phyloP scores from a whole-genome alignment of 2,888 invertebrate species.

The Limenitis arthemis region DNA sequence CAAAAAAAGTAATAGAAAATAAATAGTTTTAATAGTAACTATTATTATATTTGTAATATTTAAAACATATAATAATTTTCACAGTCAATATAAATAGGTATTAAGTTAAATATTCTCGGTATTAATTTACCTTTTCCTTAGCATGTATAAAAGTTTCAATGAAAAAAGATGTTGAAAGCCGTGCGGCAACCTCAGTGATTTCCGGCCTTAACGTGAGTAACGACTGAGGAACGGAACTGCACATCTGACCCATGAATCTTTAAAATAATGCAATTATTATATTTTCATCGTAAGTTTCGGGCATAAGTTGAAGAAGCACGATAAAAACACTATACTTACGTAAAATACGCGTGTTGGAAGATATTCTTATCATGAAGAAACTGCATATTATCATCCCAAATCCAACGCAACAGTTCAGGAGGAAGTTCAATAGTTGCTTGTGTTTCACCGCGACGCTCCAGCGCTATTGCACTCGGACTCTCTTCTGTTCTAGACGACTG shows the following conservation, averaged over 20 bases:
- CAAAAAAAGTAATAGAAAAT: too few species aligned
- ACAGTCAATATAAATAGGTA: too few species aligned
- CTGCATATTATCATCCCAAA: constrained; percentile 97
- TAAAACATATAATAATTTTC: too few species aligned
- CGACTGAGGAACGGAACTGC: constrained; percentile 93
- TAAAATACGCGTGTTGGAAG: constrained; percentile 96
- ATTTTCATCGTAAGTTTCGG: background rate
- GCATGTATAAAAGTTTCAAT: constrained; percentile 97
- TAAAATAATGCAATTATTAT: background rate
- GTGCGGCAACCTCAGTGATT: constrained; percentile 87
- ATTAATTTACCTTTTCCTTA: constrained; percentile 86
- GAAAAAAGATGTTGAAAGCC: constrained; percentile 93
- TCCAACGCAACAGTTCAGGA: constrained; percentile 92
- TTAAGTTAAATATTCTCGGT: background rate
- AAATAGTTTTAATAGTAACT: too few species aligned
- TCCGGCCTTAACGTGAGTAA: constrained; percentile 83
- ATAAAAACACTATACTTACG: constrained; percentile 68
- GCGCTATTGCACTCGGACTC: constrained; percentile 33
- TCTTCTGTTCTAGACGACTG: constrained; percentile 56
- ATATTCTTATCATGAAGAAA: constrained; percentile 96
- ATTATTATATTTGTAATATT: too few species aligned
- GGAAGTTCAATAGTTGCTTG: constrained; percentile 71
- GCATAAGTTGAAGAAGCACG: background rate
- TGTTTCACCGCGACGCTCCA: constrained; percentile 36
- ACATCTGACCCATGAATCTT: constrained; percentile 96